Evolutionary conservation across 2,113 vertebrate species (phyloP), one percentile per base, ranked within the genome.

Genomic region (Cynocephalus volans): DNA sequence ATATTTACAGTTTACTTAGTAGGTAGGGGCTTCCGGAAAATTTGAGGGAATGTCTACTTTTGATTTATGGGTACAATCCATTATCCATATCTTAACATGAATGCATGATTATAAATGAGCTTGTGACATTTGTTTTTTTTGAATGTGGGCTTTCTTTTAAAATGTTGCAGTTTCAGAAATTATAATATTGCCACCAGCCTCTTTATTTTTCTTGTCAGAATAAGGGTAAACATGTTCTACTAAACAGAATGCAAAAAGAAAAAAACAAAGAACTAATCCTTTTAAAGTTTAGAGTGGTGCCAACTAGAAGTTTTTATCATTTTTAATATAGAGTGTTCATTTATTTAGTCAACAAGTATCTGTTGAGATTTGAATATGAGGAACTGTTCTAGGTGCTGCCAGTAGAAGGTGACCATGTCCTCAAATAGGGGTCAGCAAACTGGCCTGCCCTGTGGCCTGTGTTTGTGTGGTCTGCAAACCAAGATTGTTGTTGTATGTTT

Each of bases 81-180:
- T 67, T 94, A 17, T 58, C 72, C 96, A 0, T 72, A 60, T 75
- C 41, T 75, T 77, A 72, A 62, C 4, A 8, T 10, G 10, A 83
- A 88, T 88, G 10, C 52, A 31, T 31, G n/a, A 58, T 81, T 85
- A n/a, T 81, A 93, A 90, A 67, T n/a, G 24, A 91, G 8, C 18
- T n/a, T 93, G 21, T 52, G 67, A 75, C 67, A 80, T 67, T 90
- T 77, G 36, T 9, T 60, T 85, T 83, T 93, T 91, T 88, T 85
- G 64, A 85, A 41, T 60, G 41, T 67, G 1, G 33, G 12, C 33
- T 65, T 94, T 72, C 60, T 84, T 54, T 90, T 62, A 50, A 67
- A 79, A 79, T 12, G 48, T 79, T 89, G 14, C 21, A 58, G n/a
- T 81, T 90, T 90, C 12, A 3, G 69, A 90, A 96, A 90, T 12